Base-by-base conservation (phyloP, 1,140 invertebrate species). In the Tachypleus tridentatus region DNA sequence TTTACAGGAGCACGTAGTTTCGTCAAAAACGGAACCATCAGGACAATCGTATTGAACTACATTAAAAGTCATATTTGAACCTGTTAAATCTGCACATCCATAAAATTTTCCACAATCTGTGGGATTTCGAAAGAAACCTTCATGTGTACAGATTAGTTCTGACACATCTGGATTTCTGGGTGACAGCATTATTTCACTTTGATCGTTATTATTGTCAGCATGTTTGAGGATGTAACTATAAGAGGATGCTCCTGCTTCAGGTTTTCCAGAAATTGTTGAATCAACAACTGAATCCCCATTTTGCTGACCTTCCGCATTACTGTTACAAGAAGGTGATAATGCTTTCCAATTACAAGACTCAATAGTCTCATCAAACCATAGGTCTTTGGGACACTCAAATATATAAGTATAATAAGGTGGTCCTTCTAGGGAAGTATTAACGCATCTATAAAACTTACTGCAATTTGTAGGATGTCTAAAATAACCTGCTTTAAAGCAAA, bases 41-140 rank as follows among this genome's bases (percentile, higher is more conserved):
- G 70, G 66, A 70, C 70, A 71, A 47, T 57, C 66, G 58, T 70
- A 71, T 29, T 66, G 48, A 58, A 65, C 67, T 57, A 57, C 63
- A 29, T 57, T 51, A 48, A 63, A 62, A 29, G 82, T 61, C 54
- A 77, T 77, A 65, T 80, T 81, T 64, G 78, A 74, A 48, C 80
- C 81, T 51, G 51, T 29, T 8, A 49, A 7, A 48, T 59, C 48
- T 11, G 63, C 62, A 76, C 88, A 89, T 76, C 86, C 81, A 72
- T 87, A 87, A 74, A 89, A 89, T 74, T 86, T 86, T 65, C 77
- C 81, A 69, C 88, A 90, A 67, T 86, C 78, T 29, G 78, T 75
- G 53, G 76, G 70, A 70, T 87, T 82, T 4, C 78, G 77, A 66
- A 64, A 81, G 84, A 10, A 78, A 82, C 59, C 77, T 29, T 76